phyloP scores from a whole-genome alignment of 2,888 invertebrate species.

The Aleiodes alternator region DNA sequence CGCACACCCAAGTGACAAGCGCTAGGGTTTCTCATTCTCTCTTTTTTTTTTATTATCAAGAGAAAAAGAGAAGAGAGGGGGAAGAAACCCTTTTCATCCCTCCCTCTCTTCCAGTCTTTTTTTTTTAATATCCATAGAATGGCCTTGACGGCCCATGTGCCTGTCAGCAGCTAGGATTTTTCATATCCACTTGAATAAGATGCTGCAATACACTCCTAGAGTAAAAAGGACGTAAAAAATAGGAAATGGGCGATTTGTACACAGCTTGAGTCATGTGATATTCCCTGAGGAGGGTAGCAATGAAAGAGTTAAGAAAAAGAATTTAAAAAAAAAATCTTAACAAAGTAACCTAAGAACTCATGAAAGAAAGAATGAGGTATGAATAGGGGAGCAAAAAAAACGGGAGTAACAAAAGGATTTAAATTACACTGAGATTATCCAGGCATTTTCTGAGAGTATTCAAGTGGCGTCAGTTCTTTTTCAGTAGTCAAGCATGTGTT shows the following conservation, averaged over 20 bases:
- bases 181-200: constrained; percentile 58
- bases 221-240: too few species aligned
- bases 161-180: too few species aligned
- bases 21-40: constrained; percentile 9
- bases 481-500: constrained; percentile 11
- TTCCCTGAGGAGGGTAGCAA: constrained; percentile 1
- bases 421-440: constrained; percentile 55
- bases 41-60: not conserved
- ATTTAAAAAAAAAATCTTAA: not conserved
- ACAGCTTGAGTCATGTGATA: constrained; percentile 12
- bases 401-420: constrained; percentile 38
- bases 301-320: not conserved
- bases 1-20: constrained; percentile 35
- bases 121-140: constrained; percentile 1
- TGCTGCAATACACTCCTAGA: constrained; percentile 55
- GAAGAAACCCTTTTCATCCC: constrained; percentile 11
- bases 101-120: not conserved
- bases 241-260: constrained; percentile 14
- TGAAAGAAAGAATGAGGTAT: constrained; percentile 5
- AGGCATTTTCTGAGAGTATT: constrained; percentile 11
- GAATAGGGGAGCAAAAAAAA: constrained; percentile 11
- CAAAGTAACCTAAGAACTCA: not conserved
- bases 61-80: too few species aligned
- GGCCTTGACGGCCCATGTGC: constrained; percentile 2
- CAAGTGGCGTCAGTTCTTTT: constrained; percentile 10